Percentiles rank a stretch among this genome's conserved stretches.
Conservation (phyloP, 1,140 invertebrate genomes). For the Portunus trituberculatus region DNA sequence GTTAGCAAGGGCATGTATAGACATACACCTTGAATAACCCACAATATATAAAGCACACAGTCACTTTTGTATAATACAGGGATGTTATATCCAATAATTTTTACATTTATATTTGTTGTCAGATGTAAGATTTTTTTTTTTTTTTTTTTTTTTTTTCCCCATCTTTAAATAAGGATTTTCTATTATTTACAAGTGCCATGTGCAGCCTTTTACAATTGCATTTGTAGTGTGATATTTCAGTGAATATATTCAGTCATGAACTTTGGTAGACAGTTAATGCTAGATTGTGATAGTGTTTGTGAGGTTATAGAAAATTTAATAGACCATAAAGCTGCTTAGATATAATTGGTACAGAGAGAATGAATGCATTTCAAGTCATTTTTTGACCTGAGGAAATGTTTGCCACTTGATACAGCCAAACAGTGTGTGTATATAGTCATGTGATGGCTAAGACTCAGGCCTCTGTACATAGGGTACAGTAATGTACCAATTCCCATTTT, state of each 20-base stretch:
- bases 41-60: constrained; percentile 1
- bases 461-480: constrained; percentile 67
- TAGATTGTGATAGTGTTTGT: constrained; percentile 76
- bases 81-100: constrained; percentile 61
- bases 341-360: constrained; percentile 56
- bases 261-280: constrained; percentile 71
- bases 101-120: constrained; percentile 63
- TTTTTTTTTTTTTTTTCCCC: background rate
- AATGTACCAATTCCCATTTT: constrained; percentile 47
- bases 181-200: constrained; percentile 74
- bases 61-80: constrained; percentile 46
- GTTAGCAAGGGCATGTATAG: constrained; percentile 32
- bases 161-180: constrained; percentile 50
- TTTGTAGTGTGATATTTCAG: constrained; percentile 74
- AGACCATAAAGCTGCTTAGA: constrained; percentile 69
- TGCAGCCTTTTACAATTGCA: constrained; percentile 75
- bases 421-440: constrained; percentile 68
- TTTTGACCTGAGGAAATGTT: constrained; percentile 67
- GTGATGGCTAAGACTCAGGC: constrained; percentile 70
- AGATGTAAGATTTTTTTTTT: background rate
- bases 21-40: constrained; percentile 23
- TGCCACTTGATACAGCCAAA: constrained; percentile 70
- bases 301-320: constrained; percentile 66
- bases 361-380: constrained; percentile 68
- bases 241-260: constrained; percentile 74